Conservation (phyloP, 2,797 vertebrate genomes). For the Sebastes kiyomatsui region DNA sequence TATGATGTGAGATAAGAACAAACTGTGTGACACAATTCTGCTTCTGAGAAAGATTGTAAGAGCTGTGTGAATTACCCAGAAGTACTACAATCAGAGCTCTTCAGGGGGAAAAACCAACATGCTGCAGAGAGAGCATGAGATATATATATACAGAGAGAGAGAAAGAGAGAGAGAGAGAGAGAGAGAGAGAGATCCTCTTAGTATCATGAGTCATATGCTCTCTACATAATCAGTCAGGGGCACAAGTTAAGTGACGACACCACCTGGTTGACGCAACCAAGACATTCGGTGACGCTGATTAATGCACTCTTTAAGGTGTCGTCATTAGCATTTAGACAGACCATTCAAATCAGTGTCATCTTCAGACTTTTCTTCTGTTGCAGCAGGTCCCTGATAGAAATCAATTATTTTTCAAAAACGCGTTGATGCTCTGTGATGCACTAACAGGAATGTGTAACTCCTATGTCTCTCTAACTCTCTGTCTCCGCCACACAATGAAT, state of each 20-base stretch:
- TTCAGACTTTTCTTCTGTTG: neutral
- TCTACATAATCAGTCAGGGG: slow-evolving; percentile 50
- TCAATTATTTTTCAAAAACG: neutral
- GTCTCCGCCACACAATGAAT: slow-evolving; percentile 33
- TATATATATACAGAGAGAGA: neutral
- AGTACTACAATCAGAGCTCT: slow-evolving; percentile 17
- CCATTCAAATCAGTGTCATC: neutral
- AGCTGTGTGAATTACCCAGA: slow-evolving; percentile 20
- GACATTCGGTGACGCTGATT: neutral
- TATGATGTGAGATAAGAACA: neutral
- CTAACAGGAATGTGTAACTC: slow-evolving; percentile 8
- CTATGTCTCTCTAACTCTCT: neutral
- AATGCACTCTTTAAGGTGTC: neutral
- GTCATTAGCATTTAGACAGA: neutral
- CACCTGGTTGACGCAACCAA: neutral
- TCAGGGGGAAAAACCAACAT: neutral
- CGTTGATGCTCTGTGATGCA: neutral
- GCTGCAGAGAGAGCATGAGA: slow-evolving; percentile 16
- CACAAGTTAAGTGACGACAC: slow-evolving; percentile 29
- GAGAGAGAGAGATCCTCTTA: slow-evolving; percentile 7
- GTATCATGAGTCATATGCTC: slow-evolving; percentile 53
- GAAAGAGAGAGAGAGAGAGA: neutral
- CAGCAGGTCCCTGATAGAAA: slow-evolving; percentile 21
- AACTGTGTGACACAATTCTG: neutral
- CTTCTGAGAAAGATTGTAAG: slow-evolving; percentile 1